Conservation (phyloP, 23 tunicate genomes). For the Diplosoma virens region DNA sequence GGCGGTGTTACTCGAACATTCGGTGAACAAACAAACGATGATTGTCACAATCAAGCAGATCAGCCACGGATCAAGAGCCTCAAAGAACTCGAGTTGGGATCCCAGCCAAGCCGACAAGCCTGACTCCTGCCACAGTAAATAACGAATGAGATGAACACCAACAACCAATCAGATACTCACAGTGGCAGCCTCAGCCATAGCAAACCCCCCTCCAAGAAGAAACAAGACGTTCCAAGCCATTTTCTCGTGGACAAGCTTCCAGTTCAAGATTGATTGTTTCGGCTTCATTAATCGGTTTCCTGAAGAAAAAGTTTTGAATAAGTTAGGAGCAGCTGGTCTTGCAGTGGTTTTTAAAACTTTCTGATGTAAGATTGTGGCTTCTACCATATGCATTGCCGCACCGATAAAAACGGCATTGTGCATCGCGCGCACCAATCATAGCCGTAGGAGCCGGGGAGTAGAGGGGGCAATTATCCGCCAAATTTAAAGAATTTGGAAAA, state of each 20-base stretch:
- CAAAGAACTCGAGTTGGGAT: slow-evolving; percentile 47
- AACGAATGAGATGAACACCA: no score
- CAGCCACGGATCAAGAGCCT: slow-evolving; percentile 70
- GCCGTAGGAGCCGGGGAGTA: no score
- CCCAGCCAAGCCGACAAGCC: slow-evolving; percentile 95
- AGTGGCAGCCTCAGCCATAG: slow-evolving; percentile 65
- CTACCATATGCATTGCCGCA: no score
- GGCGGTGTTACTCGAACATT: slow-evolving; percentile 91
- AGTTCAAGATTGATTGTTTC: slow-evolving; percentile 20
- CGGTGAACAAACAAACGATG: slow-evolving; percentile 84
- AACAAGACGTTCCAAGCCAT: slow-evolving; percentile 63
- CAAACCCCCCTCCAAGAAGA: slow-evolving; percentile 76
- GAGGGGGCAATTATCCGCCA: no score
- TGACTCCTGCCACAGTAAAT: slow-evolving; percentile 66
- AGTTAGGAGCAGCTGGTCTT: no score
- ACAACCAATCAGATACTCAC: no score
- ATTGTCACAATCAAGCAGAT: slow-evolving; percentile 79
- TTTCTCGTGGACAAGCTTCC: slow-evolving; percentile 38
- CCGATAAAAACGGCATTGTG: no score
- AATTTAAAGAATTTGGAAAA: no score
- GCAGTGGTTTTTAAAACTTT: no score
- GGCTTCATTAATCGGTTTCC: background rate
- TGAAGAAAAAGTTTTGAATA: no score
- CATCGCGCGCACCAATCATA: no score
- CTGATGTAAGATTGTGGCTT: no score